Evolutionary conservation across 1,140 invertebrate species (phyloP).

Genomic region (Macrotrachela quadricornifera): DNA sequence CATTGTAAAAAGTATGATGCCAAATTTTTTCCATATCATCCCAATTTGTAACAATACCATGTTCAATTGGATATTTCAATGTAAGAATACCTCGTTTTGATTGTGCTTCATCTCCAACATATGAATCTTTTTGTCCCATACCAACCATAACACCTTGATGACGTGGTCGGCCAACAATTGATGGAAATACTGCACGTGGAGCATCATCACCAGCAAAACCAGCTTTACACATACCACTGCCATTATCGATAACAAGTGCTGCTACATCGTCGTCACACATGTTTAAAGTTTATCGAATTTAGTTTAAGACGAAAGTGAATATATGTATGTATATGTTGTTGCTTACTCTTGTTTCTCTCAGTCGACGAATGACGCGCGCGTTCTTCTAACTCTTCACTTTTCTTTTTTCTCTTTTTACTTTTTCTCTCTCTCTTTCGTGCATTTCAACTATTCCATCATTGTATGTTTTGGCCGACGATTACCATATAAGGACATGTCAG

Average conservation of each 20-base stretch:
- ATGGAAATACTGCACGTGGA: slow-evolving; percentile 59
- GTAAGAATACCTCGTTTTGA: slow-evolving; percentile 30
- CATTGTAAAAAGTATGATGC: slow-evolving; percentile 11
- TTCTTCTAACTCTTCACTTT: too few species aligned
- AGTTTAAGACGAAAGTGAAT: too few species aligned
- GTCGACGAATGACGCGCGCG: too few species aligned
- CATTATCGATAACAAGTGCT: slow-evolving; percentile 60
- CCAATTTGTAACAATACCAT: slow-evolving; percentile 77
- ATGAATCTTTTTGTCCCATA: slow-evolving; percentile 53
- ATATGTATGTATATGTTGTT: too few species aligned
- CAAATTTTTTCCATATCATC: slow-evolving; percentile 31
- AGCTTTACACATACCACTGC: slow-evolving; percentile 63
- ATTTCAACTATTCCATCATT: too few species aligned
- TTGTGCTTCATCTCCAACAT: slow-evolving; percentile 79
- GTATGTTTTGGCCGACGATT: too few species aligned
- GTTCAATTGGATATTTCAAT: slow-evolving; percentile 73
- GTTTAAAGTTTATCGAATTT: too few species aligned
- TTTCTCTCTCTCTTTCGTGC: too few species aligned
- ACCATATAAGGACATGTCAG: too few species aligned
- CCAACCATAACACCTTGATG: slow-evolving; percentile 36
- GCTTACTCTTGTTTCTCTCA: too few species aligned
- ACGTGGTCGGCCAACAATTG: slow-evolving; percentile 53
- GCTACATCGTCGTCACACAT: slow-evolving; percentile 71
- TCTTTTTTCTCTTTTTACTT: too few species aligned
- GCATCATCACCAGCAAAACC: slow-evolving; percentile 66